Conservation (phyloP, 2,113 vertebrate species). For the Fulica atra region DNA sequence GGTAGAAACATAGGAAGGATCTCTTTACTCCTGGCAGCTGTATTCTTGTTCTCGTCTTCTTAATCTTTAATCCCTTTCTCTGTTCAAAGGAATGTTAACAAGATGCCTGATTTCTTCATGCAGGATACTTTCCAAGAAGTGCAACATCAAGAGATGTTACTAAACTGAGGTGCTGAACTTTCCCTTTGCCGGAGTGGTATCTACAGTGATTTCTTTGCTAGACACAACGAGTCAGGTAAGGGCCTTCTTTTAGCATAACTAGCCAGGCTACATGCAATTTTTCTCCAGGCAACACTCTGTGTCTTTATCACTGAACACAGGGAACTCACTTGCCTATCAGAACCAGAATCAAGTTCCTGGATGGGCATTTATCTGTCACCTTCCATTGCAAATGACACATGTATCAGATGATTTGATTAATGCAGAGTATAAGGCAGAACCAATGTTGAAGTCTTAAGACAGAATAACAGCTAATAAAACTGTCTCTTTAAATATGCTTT, state of each 20-base stretch:
- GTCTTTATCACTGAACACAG: neutral
- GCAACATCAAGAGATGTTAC: neutral
- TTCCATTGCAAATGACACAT: neutral
- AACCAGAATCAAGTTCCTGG: neutral
- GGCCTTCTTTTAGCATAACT: neutral
- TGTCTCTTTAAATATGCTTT: neutral
- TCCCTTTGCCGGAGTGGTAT: neutral
- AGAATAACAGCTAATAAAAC: neutral
- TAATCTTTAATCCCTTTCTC: neutral
- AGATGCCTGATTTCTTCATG: neutral
- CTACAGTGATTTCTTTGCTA: neutral
- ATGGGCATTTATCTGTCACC: neutral
- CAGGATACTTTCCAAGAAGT: neutral
- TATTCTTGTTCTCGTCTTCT: neutral
- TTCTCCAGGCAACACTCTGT: neutral
- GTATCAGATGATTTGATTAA: neutral
- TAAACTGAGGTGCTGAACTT: neutral
- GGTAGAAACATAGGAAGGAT: neutral
- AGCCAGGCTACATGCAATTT: neutral
- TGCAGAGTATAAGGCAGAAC: neutral
- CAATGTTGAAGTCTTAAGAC: neutral
- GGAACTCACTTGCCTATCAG: neutral
- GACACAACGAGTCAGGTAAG: neutral
- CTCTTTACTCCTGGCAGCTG: neutral
- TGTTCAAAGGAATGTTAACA: neutral